Evolutionary conservation across 1,140 invertebrate genomes (phyloP).

Genomic region (Muscidifurax raptorellus): DNA sequence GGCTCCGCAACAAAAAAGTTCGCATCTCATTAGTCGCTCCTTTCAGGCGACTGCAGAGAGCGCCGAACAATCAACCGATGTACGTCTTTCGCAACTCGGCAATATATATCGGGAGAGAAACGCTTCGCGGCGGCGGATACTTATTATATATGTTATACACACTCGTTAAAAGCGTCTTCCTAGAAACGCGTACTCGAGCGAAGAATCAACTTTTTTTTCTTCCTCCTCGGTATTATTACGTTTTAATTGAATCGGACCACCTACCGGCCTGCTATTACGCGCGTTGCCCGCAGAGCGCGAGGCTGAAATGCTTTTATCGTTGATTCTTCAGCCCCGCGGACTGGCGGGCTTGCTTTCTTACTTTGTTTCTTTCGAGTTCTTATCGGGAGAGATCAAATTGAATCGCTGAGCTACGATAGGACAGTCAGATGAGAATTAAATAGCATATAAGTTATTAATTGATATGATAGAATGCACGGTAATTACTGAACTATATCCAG

Average conservation of each 20-base stretch:
- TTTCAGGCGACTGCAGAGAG: not conserved
- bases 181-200: slow-evolving; percentile 18
- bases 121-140: not conserved
- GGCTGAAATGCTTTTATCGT: slow-evolving; percentile 1
- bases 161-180: slow-evolving; percentile 20
- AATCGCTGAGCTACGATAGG: not conserved
- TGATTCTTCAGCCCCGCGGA: not conserved
- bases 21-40: not conserved
- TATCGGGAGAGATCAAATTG: not conserved
- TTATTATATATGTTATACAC: not conserved
- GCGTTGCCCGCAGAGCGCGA: not conserved
- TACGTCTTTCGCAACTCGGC: not conserved
- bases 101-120: not conserved
- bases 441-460: not conserved
- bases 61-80: not conserved
- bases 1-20: not conserved
- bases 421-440: not conserved
- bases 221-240: slow-evolving; percentile 10
- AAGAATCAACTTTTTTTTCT: not conserved
- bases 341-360: not conserved
- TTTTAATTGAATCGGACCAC: slow-evolving; percentile 47
- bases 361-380: not conserved
- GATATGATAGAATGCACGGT: not conserved
- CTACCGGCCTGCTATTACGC: slow-evolving; percentile 17
- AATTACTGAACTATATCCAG: not conserved